Conservation (phyloP, 1,140 invertebrate species). For the Drosophila saltans region DNA sequence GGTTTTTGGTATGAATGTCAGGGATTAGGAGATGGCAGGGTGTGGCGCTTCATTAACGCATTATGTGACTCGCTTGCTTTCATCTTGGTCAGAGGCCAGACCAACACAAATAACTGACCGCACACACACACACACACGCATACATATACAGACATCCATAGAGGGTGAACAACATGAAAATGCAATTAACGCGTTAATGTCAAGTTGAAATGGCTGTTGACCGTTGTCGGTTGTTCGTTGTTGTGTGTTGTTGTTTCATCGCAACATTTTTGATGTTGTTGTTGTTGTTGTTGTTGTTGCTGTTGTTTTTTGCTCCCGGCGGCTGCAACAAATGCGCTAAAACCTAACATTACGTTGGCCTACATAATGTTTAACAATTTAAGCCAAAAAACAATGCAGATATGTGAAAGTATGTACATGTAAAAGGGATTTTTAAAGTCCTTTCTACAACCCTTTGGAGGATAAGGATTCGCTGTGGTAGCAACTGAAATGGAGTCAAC, state of each 20-base stretch:
- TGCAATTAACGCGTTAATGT: slow-evolving; percentile 80
- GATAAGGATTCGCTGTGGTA: no score
- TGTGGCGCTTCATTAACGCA: slow-evolving; percentile 60
- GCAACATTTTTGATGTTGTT: background rate
- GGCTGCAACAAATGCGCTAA: slow-evolving; percentile 33
- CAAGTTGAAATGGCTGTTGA: slow-evolving; percentile 63
- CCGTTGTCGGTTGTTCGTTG: slow-evolving; percentile 32
- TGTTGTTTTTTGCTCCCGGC: slow-evolving; percentile 39
- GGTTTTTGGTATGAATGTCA: slow-evolving; percentile 11
- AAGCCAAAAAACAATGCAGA: background rate
- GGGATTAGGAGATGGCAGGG: slow-evolving; percentile 8
- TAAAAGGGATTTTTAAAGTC: no score
- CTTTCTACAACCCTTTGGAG: no score
- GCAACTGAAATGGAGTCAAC: no score
- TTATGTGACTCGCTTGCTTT: slow-evolving; percentile 42
- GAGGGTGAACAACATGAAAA: slow-evolving; percentile 68
- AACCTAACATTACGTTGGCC: slow-evolving; percentile 36
- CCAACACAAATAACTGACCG: slow-evolving; percentile 22
- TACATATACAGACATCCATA: slow-evolving; percentile 30
- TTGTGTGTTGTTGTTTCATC: slow-evolving; percentile 27
- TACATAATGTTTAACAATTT: slow-evolving; percentile 51
- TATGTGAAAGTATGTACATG: background rate
- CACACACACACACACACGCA: slow-evolving; percentile 12
- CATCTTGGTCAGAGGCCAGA: slow-evolving; percentile 27
- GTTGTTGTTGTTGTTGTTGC: no score